Evolutionary conservation across 2,888 invertebrate species (phyloP).

Genomic region (Drosophila incognita): DNA sequence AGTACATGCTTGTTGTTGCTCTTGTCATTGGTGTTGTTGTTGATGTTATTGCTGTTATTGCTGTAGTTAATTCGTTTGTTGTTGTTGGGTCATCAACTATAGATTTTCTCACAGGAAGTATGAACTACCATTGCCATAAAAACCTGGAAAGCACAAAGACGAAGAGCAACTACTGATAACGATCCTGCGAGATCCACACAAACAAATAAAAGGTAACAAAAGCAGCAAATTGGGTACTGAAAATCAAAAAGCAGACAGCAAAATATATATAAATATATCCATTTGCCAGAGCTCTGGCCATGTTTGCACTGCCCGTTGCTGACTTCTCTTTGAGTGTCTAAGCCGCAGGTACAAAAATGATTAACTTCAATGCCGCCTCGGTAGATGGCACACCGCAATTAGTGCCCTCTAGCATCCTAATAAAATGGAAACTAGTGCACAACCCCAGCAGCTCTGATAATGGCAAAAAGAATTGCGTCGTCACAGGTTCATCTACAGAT

Average conservation of each 20-base stretch:
- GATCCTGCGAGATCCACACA: slow-evolving; percentile 54
- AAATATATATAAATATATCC: slow-evolving; percentile 48
- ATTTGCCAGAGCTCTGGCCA: slow-evolving; percentile 52
- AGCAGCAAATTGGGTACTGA: slow-evolving; percentile 70
- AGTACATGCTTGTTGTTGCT: slow-evolving; percentile 3
- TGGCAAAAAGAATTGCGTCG: slow-evolving; percentile 71
- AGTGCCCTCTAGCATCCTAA: slow-evolving; percentile 64
- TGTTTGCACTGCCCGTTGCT: slow-evolving; percentile 44
- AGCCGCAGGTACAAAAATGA: slow-evolving; percentile 77
- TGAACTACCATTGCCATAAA: slow-evolving; percentile 56
- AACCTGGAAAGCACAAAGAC: slow-evolving; percentile 72
- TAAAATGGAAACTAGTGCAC: slow-evolving; percentile 77
- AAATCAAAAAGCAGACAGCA: slow-evolving; percentile 59
- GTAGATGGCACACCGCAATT: slow-evolving; percentile 73
- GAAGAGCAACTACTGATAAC: slow-evolving; percentile 55
- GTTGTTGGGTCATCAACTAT: slow-evolving; percentile 60
- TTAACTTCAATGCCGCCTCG: slow-evolving; percentile 69
- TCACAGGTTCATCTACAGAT: slow-evolving; percentile 61
- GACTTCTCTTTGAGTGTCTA: slow-evolving; percentile 70
- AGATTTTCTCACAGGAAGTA: slow-evolving; percentile 74
- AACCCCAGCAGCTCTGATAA: slow-evolving; percentile 56
- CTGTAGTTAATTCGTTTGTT: slow-evolving; percentile 34
- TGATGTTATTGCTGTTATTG: slow-evolving; percentile 27
- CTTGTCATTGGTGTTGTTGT: slow-evolving; percentile 26
- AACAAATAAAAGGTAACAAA: slow-evolving; percentile 64